These are phyloP conservation scores for Pristionchus arcanus DNA, from an alignment of 2,888 invertebrate genomes.

Conservation along the genomic window DNA sequence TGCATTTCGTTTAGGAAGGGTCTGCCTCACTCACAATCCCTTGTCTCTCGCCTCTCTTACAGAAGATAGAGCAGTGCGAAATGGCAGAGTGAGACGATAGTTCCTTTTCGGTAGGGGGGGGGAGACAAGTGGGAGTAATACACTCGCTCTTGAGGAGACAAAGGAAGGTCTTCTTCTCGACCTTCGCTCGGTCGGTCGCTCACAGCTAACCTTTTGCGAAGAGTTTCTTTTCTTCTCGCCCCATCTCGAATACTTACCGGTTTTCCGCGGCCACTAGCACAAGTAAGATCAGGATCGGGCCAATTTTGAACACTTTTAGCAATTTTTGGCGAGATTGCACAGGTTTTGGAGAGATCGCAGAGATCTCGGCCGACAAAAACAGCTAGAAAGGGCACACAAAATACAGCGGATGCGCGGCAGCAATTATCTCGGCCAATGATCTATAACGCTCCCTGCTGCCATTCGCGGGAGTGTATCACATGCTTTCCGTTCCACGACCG, in stretches of 20 bases:
- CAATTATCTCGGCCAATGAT: background rate
- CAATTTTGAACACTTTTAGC: background rate
- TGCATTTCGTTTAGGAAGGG: too few relatives aligned
- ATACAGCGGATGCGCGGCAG: background rate
- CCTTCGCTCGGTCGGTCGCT: background rate
- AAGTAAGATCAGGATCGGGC: background rate
- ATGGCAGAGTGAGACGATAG: too few relatives aligned
- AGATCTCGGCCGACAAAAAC: background rate
- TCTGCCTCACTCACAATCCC: too few relatives aligned
- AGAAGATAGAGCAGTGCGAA: too few relatives aligned
- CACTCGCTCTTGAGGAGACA: background rate
- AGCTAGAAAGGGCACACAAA: conserved; percentile 16
- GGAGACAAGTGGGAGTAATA: background rate
- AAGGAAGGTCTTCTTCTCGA: conserved; percentile 34
- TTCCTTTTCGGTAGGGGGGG: too few relatives aligned
- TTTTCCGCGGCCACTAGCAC: background rate
- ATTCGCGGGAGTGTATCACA: background rate
- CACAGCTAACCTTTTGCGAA: conserved; percentile 25
- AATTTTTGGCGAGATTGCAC: background rate
- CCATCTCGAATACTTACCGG: conserved; percentile 8
- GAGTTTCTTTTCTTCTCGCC: conserved; percentile 5
- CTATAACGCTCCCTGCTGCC: conserved; percentile 7
- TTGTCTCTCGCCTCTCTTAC: too few relatives aligned
- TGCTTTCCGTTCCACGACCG: background rate
- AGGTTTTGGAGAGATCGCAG: background rate